phyloP scores from a whole-genome alignment of 2,888 invertebrate genomes.

The Seladonia tumulorum region DNA sequence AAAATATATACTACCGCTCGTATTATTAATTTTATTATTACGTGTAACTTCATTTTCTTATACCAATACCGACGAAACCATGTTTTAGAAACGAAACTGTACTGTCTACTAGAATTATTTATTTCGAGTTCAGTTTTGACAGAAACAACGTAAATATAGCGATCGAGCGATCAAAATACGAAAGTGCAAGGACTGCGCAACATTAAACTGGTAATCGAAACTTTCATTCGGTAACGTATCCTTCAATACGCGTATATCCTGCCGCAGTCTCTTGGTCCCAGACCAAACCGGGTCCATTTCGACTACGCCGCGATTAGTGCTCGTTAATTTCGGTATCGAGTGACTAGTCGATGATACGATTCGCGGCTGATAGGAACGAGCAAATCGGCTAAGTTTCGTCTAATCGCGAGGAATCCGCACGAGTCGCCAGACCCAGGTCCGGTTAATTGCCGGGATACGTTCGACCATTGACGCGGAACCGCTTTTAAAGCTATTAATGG shows the following conservation, averaged over 20 bases:
- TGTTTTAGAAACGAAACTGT: too few relatives aligned
- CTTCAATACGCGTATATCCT: not conserved
- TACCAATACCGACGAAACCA: too few relatives aligned
- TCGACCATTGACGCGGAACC: not conserved
- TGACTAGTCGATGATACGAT: not conserved
- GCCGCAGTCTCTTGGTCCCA: not conserved
- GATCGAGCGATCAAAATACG: too few relatives aligned
- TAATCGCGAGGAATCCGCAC: constrained; percentile 14
- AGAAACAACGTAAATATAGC: too few relatives aligned
- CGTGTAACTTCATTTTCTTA: too few relatives aligned
- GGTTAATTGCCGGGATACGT: constrained; percentile 22
- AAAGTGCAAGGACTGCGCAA: too few relatives aligned
- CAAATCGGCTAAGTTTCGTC: constrained; percentile 25
- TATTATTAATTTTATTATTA: too few relatives aligned
- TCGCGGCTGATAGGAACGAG: not conserved
- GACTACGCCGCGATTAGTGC: not conserved
- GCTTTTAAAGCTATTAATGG: constrained; percentile 22
- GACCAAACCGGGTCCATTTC: not conserved
- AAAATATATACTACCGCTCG: too few relatives aligned
- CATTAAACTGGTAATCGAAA: too few relatives aligned
- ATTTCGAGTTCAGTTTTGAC: too few relatives aligned
- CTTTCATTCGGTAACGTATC: not conserved
- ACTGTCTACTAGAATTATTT: too few relatives aligned
- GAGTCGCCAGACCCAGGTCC: not conserved
- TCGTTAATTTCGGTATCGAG: constrained; percentile 36